These are phyloP conservation scores for Drosophila percnosoma DNA, from an alignment of 2,888 invertebrate genomes.

Conservation along the genomic window DNA sequence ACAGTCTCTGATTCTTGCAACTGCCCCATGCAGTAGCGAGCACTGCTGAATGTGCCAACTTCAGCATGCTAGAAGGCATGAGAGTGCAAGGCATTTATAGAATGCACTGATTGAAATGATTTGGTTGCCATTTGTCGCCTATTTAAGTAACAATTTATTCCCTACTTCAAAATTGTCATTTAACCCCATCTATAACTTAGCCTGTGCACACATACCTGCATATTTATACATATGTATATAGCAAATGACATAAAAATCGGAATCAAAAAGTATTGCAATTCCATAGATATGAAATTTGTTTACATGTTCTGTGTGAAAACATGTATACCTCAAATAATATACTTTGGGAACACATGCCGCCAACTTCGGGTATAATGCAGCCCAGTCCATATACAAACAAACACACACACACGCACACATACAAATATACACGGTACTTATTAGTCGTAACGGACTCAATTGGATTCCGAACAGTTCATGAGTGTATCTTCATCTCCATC, in stretches of 20 bases:
- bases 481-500: neutral
- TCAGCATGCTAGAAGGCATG: neutral
- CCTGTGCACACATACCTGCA: neutral
- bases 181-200: too few relatives aligned
- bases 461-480: neutral
- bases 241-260: neutral
- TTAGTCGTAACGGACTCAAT: neutral
- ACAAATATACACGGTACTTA: neutral
- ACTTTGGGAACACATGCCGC: constrained; percentile 3
- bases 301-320: neutral
- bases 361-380: neutral
- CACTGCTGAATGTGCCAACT: neutral
- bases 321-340: constrained; percentile 3
- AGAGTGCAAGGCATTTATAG: neutral
- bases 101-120: neutral
- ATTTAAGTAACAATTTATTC: neutral
- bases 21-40: neutral
- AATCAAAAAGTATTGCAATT: neutral
- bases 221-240: neutral
- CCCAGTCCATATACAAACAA: neutral
- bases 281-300: neutral
- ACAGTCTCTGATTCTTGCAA: neutral
- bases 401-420: neutral
- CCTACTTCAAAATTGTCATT: too few relatives aligned
- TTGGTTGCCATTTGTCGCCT: neutral